Conservation (phyloP, 2,888 invertebrate species). For the Cynaeus angustus region DNA sequence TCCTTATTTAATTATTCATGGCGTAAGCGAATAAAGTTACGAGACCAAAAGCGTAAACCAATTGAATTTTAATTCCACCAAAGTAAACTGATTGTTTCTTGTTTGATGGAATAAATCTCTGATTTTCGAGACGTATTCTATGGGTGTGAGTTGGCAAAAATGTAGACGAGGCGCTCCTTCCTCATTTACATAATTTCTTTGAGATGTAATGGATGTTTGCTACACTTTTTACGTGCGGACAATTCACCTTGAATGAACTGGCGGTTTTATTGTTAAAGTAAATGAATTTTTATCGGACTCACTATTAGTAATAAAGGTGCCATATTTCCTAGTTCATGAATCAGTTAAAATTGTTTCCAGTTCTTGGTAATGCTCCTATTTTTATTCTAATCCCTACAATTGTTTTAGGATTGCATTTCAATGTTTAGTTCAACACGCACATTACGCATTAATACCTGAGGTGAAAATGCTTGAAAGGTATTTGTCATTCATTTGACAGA, state of each 20-base stretch:
- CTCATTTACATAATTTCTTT: constrained; percentile 5
- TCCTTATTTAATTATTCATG: neutral
- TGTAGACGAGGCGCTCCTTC: constrained; percentile 4
- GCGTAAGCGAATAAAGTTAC: neutral
- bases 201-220: constrained; percentile 5
- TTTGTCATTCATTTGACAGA: neutral
- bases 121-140: neutral
- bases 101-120: neutral
- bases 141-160: constrained; percentile 3
- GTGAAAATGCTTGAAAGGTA: neutral
- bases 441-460: neutral
- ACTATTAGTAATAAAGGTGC: no score
- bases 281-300: no score
- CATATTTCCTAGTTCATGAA: no score
- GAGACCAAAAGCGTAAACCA: neutral
- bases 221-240: neutral
- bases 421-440: neutral
- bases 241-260: neutral
- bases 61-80: neutral
- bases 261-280: no score
- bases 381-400: neutral
- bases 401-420: neutral
- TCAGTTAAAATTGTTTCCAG: neutral
- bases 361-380: neutral
- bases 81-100: neutral